These are phyloP conservation scores for Pycnonotus jocosus DNA, from an alignment of 2,113 vertebrate species.

Conservation along the genomic window DNA sequence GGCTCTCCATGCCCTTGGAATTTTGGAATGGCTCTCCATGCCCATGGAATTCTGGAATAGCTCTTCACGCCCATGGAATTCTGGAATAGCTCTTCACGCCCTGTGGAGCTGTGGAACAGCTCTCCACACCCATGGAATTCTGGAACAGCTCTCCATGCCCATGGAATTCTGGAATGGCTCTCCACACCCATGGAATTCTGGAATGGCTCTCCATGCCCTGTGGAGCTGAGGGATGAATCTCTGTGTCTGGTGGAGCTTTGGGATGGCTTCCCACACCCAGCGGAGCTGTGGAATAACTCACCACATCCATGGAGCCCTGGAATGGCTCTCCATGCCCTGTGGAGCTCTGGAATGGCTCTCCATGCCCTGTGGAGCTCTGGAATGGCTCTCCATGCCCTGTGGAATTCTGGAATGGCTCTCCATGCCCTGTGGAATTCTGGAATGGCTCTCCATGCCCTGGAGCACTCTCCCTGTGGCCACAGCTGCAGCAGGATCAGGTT, in stretches of 20 bases:
- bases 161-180: neutral
- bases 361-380: accelerated
- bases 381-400: neutral
- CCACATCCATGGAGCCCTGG: accelerated
- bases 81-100: accelerated
- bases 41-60: no score
- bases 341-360: neutral
- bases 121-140: accelerated
- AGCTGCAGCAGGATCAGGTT: neutral
- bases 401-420: neutral
- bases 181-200: accelerated
- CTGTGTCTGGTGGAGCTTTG: neutral
- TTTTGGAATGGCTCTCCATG: neutral
- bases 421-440: neutral
- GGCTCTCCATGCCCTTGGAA: neutral
- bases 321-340: accelerated
- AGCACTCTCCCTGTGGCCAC: accelerated
- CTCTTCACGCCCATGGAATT: no score
- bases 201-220: accelerated
- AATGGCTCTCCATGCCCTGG: neutral
- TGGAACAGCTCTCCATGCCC: accelerated
- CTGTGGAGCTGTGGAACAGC: neutral
- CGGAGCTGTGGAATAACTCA: neutral
- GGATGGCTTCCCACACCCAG: neutral
- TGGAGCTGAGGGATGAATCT: neutral